These are phyloP conservation scores for Megaceryle alcyon DNA, from an alignment of 2,797 vertebrate genomes.

Conservation along the genomic window DNA sequence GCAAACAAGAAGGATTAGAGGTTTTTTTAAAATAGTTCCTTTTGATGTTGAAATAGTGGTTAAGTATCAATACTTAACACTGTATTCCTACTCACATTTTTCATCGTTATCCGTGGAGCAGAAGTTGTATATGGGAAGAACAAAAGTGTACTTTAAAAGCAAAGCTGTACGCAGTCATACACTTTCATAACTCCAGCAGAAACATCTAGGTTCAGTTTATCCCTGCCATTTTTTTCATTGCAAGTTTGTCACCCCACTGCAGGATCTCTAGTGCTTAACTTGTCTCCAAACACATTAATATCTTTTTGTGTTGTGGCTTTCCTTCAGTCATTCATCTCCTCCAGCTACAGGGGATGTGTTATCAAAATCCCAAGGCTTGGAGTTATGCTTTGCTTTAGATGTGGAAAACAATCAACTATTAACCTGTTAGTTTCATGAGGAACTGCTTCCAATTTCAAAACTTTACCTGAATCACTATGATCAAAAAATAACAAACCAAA, in stretches of 20 bases:
- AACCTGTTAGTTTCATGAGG: constrained; percentile 11
- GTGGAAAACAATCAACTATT: constrained; percentile 34
- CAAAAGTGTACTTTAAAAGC: not conserved
- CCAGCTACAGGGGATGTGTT: not conserved
- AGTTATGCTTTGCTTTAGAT: constrained; percentile 1
- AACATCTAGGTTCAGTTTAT: constrained; percentile 1
- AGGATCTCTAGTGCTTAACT: not conserved
- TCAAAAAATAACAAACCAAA: not conserved
- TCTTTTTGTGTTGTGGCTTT: constrained; percentile 26
- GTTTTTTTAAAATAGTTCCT: not conserved
- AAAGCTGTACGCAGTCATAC: not conserved
- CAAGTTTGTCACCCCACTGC: not conserved
- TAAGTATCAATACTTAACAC: not conserved
- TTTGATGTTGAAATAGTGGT: not conserved
- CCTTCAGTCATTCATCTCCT: not conserved
- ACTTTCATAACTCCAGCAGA: not conserved
- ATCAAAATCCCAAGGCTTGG: constrained; percentile 1
- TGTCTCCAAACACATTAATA: constrained; percentile 37
- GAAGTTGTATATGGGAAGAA: not conserved
- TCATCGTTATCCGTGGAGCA: not conserved
- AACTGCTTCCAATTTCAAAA: not conserved
- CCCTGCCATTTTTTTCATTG: not conserved
- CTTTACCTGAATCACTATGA: not conserved
- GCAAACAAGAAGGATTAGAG: not conserved
- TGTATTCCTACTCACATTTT: not conserved